Percentiles rank a stretch among this genome's conserved stretches.
These are phyloP conservation scores for Apostichopus leukothele DNA, from an alignment of 53 echinoderm and acorn worm genomes.

Conservation along the genomic window DNA sequence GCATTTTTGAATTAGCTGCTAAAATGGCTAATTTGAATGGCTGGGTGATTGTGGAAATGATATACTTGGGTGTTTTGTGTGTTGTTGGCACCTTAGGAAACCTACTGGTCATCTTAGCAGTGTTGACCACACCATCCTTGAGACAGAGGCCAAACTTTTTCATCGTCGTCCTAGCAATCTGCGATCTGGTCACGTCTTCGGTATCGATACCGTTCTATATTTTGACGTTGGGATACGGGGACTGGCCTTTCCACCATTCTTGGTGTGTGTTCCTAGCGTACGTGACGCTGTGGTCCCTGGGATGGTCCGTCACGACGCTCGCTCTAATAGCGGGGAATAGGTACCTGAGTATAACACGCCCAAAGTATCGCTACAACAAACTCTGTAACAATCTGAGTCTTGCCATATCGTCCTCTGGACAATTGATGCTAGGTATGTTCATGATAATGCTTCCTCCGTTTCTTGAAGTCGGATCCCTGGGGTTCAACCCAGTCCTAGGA, in stretches of 20 bases:
- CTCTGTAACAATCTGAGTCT: slow-evolving; percentile 55
- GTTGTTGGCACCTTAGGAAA: slow-evolving; percentile 79
- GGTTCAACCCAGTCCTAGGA: slow-evolving; percentile 56
- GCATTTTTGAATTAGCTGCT: neutral
- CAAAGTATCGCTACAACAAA: slow-evolving; percentile 55
- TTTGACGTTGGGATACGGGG: slow-evolving; percentile 11
- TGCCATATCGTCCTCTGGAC: neutral
- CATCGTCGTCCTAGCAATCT: slow-evolving; percentile 69
- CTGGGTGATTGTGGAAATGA: slow-evolving; percentile 54
- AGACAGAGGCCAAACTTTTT: slow-evolving; percentile 71
- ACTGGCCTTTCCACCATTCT: slow-evolving; percentile 59
- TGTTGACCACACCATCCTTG: slow-evolving; percentile 60
- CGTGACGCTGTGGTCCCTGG: slow-evolving; percentile 66
- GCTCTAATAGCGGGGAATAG: slow-evolving; percentile 72
- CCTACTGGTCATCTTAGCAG: slow-evolving; percentile 75
- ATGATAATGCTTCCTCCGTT: slow-evolving; percentile 63
- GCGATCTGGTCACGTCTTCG: slow-evolving; percentile 64
- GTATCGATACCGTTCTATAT: slow-evolving; percentile 66
- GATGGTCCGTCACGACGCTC: slow-evolving; percentile 65
- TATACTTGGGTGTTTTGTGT: slow-evolving; percentile 61
- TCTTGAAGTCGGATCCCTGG: slow-evolving; percentile 59
- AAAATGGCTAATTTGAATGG: slow-evolving; percentile 14
- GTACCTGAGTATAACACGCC: slow-evolving; percentile 70
- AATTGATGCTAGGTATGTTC: slow-evolving; percentile 23
- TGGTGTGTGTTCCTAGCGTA: slow-evolving; percentile 71